These are phyloP conservation scores for Heliconius ethilla DNA, from an alignment of 2,888 invertebrate genomes.

Conservation along the genomic window DNA sequence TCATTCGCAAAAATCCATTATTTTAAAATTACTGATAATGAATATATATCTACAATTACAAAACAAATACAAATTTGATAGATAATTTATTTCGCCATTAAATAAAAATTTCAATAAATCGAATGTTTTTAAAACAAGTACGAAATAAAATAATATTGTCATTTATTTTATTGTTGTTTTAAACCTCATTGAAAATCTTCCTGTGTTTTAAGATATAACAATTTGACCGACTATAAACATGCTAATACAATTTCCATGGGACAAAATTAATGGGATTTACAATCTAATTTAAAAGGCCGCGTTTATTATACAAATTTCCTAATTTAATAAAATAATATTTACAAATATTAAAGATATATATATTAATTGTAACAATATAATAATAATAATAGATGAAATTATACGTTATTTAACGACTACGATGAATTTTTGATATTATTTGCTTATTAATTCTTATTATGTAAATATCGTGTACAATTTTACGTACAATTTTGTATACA, in stretches of 20 bases:
- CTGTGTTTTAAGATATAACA: neutral
- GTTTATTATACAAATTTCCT: slow-evolving; percentile 26
- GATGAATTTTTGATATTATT: neutral
- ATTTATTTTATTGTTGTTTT: neutral
- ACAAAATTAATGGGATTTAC: slow-evolving; percentile 9
- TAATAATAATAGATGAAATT: slow-evolving; percentile 3
- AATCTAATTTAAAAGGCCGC: slow-evolving; percentile 34
- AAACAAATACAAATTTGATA: neutral
- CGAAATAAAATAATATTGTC: neutral
- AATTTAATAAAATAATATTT: slow-evolving; percentile 32
- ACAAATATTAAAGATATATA: slow-evolving; percentile 33
- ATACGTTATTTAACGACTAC: neutral
- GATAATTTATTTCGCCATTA: neutral
- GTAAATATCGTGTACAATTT: neutral
- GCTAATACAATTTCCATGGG: neutral
- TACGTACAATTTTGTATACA: neutral
- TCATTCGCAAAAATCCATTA: slow-evolving; percentile 7
- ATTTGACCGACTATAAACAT: slow-evolving; percentile 18
- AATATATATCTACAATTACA: neutral
- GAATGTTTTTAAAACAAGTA: too few relatives aligned
- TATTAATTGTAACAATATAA: slow-evolving; percentile 26
- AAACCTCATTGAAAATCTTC: neutral
- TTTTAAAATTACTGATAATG: neutral
- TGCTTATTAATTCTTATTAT: neutral
- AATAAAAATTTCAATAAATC: too few relatives aligned